phyloP scores from a whole-genome alignment of 2,797 vertebrate genomes.

The Champsocephalus gunnari region DNA sequence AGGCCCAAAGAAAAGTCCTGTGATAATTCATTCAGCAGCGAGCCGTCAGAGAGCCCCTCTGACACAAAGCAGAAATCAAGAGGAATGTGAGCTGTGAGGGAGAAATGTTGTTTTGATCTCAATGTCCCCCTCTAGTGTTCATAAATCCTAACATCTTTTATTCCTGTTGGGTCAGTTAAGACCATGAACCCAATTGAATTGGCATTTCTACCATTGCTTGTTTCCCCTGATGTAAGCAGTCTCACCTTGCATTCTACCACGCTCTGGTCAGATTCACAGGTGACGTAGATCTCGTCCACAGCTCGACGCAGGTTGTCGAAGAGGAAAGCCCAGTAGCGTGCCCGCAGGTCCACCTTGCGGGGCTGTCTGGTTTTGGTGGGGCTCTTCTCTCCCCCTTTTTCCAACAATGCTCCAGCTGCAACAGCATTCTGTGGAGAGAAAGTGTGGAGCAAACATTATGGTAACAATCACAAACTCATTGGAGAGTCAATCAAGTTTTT shows the following conservation, averaged over 20 bases:
- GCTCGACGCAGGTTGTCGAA: conserved; percentile 97
- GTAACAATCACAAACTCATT: conserved; percentile 11
- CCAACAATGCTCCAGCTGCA: conserved; percentile 79
- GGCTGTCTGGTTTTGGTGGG: conserved; percentile 93
- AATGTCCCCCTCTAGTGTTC: conserved; percentile 87
- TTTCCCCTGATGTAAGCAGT: background rate
- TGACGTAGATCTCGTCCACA: conserved; percentile 98
- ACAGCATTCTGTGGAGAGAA: conserved; percentile 81
- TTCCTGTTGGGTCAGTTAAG: background rate
- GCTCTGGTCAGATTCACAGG: conserved; percentile 98
- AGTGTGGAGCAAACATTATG: conserved; percentile 3
- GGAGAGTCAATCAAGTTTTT: background rate
- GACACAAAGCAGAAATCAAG: conserved; percentile 83
- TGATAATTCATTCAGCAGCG: conserved; percentile 81
- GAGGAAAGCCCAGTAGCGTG: conserved; percentile 98
- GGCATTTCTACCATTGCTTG: background rate
- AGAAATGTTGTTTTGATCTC: conserved; percentile 48
- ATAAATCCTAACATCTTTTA: conserved; percentile 10
- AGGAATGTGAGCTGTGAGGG: conserved; percentile 61
- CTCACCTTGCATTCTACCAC: conserved; percentile 99
- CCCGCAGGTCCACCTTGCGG: conserved; percentile 94
- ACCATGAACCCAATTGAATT: background rate
- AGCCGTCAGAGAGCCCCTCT: conserved; percentile 70
- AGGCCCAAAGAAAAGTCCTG: conserved; percentile 74
- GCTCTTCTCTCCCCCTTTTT: conserved; percentile 95